phyloP scores from a whole-genome alignment of 2,888 invertebrate genomes.

The Eupeodes latifasciatus region DNA sequence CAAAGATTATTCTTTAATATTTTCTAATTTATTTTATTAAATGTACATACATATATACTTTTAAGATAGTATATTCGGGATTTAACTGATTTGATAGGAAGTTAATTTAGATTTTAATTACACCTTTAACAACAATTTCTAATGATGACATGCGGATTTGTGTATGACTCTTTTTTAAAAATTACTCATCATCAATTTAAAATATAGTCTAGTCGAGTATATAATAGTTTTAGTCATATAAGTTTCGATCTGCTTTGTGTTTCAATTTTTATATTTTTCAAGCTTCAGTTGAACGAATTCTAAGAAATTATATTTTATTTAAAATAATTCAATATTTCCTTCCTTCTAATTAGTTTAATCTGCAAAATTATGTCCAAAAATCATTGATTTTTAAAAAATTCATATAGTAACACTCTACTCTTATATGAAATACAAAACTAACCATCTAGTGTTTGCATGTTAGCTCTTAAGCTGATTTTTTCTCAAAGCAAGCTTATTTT shows the following conservation, averaged over 20 bases:
- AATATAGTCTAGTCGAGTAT: too few species aligned
- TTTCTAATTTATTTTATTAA: neutral
- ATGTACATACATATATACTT: too few species aligned
- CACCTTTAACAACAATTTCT: too few species aligned
- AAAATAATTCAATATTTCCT: neutral
- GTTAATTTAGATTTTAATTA: too few species aligned
- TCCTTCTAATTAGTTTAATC: neutral
- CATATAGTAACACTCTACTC: neutral
- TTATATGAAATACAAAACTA: constrained; percentile 2
- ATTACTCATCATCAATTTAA: too few species aligned
- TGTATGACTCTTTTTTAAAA: too few species aligned
- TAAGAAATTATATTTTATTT: neutral
- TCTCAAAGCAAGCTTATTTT: neutral
- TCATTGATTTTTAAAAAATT: neutral
- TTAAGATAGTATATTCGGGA: too few species aligned
- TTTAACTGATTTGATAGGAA: too few species aligned
- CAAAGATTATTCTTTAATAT: neutral
- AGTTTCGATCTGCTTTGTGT: too few species aligned
- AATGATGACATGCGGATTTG: too few species aligned
- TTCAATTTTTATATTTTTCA: neutral
- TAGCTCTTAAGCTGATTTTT: neutral
- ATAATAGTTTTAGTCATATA: too few species aligned
- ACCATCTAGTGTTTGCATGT: neutral
- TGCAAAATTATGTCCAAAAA: neutral
- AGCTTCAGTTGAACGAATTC: neutral